Base-by-base conservation (phyloP, 2,113 vertebrate species). In the Forbesichthys agassizii region DNA sequence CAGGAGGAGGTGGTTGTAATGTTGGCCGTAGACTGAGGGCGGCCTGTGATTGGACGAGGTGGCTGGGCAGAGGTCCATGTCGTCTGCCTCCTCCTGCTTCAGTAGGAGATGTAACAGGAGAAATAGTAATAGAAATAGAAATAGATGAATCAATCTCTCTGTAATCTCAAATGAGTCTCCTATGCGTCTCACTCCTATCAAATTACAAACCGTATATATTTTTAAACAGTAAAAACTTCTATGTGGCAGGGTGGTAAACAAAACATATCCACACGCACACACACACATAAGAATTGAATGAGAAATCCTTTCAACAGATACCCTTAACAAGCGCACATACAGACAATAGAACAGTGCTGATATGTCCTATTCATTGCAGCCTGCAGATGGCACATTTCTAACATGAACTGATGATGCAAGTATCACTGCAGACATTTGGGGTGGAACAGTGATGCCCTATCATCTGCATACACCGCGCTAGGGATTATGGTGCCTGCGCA, bases 31-130 rank as follows among this genome's bases (percentile, higher is more conserved):
- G 33, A 92, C 82, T 18, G 90, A 91, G 87, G 94, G 93, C 82
- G 95, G 85, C 83, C 95, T 95, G 89, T 96, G 95, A 92, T 84
- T 89, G 36, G 91, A 33, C 49, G 86, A 88, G 66, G 93, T 85
- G 5, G 90, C 92, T 14, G 90, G 77, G 48, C 93, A 89, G 74
- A 90, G 27, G 68, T 93, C 92, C 3, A 92, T 89, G 48, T 98
- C 96, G 18, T 97, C 95, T 0, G 94, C 96, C 88, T 98, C 96
- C 82, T 98, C 97, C 75, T 98, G 96, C 97, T 98, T 60, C 11
- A 77, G 13, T 16, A 60, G 3, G 70, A 57, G 60, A n/a, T 16
- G 56, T 11, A 27, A 7, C 36, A 64, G 48, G 54, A 63, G 52
- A 14, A 54, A 53, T 51, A 47, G 20, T 7, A 12, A 5, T 14